These are phyloP conservation scores for Erpobdella octoculata DNA, from an alignment of 2,888 invertebrate species.

Conservation along the genomic window DNA sequence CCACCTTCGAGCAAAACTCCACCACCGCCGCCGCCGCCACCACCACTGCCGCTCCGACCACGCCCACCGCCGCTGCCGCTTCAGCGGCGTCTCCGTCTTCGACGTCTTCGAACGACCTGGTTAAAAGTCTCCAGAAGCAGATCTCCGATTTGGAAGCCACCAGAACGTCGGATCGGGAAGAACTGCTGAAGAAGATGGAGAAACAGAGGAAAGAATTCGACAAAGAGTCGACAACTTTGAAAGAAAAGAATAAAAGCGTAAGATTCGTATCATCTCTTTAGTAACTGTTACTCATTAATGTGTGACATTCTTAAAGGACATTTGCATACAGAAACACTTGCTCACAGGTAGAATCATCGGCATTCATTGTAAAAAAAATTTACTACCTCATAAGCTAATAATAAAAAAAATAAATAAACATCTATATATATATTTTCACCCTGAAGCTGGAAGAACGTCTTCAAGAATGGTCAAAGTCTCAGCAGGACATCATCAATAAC, in stretches of 20 bases:
- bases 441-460: constrained; percentile 16
- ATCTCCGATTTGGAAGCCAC: constrained; percentile 44
- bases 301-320: too few relatives aligned
- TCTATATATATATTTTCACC: background rate
- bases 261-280: too few relatives aligned
- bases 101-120: constrained; percentile 11
- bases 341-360: background rate
- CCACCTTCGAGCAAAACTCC: background rate
- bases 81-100: background rate
- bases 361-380: background rate
- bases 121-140: constrained; percentile 43
- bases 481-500: background rate
- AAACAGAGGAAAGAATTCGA: constrained; percentile 36
- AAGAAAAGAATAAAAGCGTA: constrained; percentile 27
- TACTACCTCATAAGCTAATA: background rate
- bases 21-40: constrained; percentile 19
- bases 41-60: background rate
- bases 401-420: background rate
- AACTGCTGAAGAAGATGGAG: constrained; percentile 66
- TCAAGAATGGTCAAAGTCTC: background rate
- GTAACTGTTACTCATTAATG: too few relatives aligned
- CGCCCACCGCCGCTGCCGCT: background rate
- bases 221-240: constrained; percentile 14
- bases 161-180: constrained; percentile 54
- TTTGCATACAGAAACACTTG: background rate